Evolutionary conservation across 37 sponge, comb jelly and placozoan genomes (phyloP).

Genomic region (Haliclona indistincta): DNA sequence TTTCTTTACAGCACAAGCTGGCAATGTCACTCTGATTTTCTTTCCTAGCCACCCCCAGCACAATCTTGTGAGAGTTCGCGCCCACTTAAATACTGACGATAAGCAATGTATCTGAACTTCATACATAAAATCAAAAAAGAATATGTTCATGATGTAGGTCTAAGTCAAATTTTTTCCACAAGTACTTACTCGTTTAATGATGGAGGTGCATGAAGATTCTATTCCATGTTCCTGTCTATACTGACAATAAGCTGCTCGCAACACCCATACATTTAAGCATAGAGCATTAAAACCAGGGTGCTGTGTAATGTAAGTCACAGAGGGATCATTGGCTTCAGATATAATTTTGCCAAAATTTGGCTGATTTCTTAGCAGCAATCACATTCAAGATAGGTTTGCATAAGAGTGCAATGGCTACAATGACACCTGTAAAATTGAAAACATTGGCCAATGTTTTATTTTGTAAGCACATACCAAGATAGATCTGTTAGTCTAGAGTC

Average conservation of each 20-base stretch:
- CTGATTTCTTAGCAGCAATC: background rate
- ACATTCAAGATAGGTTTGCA: background rate
- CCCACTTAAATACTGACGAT: constrained; percentile 14
- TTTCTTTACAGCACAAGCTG: background rate
- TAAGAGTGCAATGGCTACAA: background rate
- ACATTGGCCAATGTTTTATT: background rate
- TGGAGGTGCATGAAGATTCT: background rate
- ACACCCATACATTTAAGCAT: constrained; percentile 12
- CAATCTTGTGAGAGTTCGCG: constrained; percentile 36
- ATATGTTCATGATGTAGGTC: too few species aligned
- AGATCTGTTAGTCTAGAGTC: background rate
- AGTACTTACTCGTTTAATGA: too few species aligned
- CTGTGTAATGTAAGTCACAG: background rate
- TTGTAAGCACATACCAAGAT: background rate
- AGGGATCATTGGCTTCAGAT: background rate
- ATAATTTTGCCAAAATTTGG: background rate
- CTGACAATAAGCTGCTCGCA: background rate
- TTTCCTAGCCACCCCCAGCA: constrained; percentile 38
- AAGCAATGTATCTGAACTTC: constrained; percentile 10
- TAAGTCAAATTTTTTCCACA: too few species aligned
- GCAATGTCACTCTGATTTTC: background rate
- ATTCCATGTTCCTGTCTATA: constrained; percentile 9
- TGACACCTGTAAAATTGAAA: background rate
- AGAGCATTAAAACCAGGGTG: constrained; percentile 4
- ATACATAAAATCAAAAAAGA: too few species aligned